phyloP scores from a whole-genome alignment of 2,888 invertebrate genomes.

The Netelia inedita region DNA sequence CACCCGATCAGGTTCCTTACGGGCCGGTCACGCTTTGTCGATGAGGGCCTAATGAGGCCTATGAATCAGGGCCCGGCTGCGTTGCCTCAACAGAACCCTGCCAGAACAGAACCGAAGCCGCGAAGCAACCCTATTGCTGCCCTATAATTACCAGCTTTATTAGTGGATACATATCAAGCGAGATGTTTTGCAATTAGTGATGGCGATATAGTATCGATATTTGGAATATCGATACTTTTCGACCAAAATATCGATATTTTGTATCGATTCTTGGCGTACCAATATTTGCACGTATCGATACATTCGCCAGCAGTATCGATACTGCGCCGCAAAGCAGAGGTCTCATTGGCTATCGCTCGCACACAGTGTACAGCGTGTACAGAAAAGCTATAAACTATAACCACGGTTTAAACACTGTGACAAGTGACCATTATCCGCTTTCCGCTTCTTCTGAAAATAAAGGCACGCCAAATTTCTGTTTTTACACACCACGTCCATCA shows the following conservation, averaged over 20 bases:
- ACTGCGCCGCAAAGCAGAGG: background rate
- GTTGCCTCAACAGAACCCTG: no score
- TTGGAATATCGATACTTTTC: conserved; percentile 39
- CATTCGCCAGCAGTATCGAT: no score
- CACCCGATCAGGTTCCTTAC: no score
- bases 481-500: conserved; percentile 16
- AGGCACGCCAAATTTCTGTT: conserved; percentile 14
- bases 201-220: conserved; percentile 36
- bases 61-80: no score
- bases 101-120: no score
- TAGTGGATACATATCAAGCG: no score
- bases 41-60: no score
- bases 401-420: background rate
- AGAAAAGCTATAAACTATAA: conserved; percentile 16
- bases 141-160: no score
- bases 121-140: no score
- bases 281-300: conserved; percentile 54
- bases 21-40: no score
- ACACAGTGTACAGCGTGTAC: background rate
- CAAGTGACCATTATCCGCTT: background rate
- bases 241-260: conserved; percentile 46
- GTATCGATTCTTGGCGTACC: conserved; percentile 46
- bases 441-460: background rate
- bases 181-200: no score
- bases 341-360: conserved; percentile 19